These are phyloP conservation scores for Frankliniella intonsa DNA, from an alignment of 2,888 invertebrate species.

Conservation along the genomic window DNA sequence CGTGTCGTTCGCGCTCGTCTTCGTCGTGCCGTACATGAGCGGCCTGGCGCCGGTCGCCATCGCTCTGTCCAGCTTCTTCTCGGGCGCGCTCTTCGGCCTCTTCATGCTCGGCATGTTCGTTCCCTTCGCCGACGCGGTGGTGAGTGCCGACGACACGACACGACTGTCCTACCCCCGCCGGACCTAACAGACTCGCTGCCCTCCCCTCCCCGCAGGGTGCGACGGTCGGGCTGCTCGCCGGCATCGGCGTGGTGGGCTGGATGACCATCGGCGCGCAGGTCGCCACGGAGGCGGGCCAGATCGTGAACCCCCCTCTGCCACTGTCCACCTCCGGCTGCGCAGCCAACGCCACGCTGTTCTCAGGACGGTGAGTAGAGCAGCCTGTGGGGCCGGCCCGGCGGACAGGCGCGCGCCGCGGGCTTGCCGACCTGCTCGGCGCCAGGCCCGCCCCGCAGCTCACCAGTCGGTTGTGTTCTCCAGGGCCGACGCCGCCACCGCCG, in stretches of 20 bases:
- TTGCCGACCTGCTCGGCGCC: neutral
- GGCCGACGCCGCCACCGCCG: neutral
- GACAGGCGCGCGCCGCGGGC: neutral
- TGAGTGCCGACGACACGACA: constrained; percentile 37
- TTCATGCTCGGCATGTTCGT: constrained; percentile 50
- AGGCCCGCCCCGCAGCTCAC: neutral
- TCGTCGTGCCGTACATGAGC: constrained; percentile 50
- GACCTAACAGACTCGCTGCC: neutral
- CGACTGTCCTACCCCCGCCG: neutral
- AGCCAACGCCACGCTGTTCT: neutral
- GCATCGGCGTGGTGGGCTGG: constrained; percentile 42
- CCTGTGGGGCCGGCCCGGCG: neutral
- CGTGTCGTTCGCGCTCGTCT: constrained; percentile 49
- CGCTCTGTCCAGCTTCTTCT: constrained; percentile 47
- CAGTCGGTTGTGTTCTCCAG: constrained; percentile 22
- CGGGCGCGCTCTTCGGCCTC: constrained; percentile 48
- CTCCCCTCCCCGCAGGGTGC: constrained; percentile 40
- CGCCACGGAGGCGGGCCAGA: constrained; percentile 39
- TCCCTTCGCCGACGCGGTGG: constrained; percentile 45
- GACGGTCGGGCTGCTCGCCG: constrained; percentile 41
- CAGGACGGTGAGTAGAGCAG: neutral
- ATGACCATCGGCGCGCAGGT: constrained; percentile 42
- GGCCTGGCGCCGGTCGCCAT: constrained; percentile 49
- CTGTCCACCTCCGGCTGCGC: constrained; percentile 34
- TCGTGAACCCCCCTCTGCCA: constrained; percentile 38